phyloP scores from a whole-genome alignment of 2,888 invertebrate genomes.

The Tiliacea citrago region DNA sequence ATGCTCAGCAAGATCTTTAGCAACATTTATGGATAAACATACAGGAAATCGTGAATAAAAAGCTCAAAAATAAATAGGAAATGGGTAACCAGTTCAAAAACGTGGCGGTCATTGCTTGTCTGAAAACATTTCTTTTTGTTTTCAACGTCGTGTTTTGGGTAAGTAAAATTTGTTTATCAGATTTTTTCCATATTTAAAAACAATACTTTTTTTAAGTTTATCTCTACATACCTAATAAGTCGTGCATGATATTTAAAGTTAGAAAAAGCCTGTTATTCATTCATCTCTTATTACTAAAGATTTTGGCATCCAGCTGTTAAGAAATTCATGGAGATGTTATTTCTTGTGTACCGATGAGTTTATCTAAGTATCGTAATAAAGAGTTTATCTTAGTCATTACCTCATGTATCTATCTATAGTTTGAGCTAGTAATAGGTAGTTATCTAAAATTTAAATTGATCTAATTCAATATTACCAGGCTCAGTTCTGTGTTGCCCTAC shows the following conservation, averaged over 20 bases:
- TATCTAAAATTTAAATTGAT: neutral
- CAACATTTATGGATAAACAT: constrained; percentile 52
- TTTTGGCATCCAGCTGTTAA: constrained; percentile 29
- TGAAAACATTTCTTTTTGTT: constrained; percentile 94
- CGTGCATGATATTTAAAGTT: neutral
- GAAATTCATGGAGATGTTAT: neutral
- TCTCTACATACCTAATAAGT: too few species aligned
- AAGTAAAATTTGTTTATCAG: constrained; percentile 78
- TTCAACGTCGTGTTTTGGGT: constrained; percentile 96
- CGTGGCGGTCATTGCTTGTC: constrained; percentile 94
- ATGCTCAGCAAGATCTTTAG: constrained; percentile 18
- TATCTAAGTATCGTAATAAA: neutral
- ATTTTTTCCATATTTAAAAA: neutral
- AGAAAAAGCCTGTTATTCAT: constrained; percentile 1
- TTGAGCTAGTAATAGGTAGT: neutral
- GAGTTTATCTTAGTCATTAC: neutral
- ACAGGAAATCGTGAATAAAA: constrained; percentile 43
- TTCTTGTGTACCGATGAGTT: neutral
- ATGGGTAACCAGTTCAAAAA: constrained; percentile 94
- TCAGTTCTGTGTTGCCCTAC: neutral
- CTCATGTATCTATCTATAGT: neutral
- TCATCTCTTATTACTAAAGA: neutral
- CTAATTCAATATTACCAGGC: neutral
- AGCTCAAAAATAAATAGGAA: constrained; percentile 33
- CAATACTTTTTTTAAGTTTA: neutral